phyloP scores from a whole-genome alignment of 2,888 invertebrate species.

The Acleris sparsana region DNA sequence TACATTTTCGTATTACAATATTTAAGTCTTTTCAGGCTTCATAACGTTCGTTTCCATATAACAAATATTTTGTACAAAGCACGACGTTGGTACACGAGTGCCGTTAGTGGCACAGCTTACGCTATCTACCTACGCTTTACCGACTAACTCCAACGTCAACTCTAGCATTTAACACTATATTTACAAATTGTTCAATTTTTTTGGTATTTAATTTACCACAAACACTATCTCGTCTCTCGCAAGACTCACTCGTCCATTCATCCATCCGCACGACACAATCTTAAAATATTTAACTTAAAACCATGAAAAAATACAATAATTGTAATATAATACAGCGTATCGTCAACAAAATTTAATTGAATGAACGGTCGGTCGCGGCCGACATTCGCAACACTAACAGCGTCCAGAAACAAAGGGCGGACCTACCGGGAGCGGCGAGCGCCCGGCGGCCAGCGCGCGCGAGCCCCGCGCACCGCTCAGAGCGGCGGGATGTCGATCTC shows the following conservation, averaged over 20 bases:
- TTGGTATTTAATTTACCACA: slow-evolving; percentile 82
- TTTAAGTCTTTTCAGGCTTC: slow-evolving; percentile 79
- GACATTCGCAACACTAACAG: slow-evolving; percentile 71
- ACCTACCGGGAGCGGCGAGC: slow-evolving; percentile 74
- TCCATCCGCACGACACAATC: slow-evolving; percentile 71
- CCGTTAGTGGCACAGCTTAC: slow-evolving; percentile 77
- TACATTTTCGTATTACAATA: slow-evolving; percentile 83
- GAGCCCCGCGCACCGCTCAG: slow-evolving; percentile 83
- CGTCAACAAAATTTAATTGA: slow-evolving; percentile 79
- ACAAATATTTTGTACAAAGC: slow-evolving; percentile 83
- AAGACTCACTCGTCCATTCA: slow-evolving; percentile 61
- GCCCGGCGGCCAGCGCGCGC: slow-evolving; percentile 79
- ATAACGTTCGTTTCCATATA: slow-evolving; percentile 79
- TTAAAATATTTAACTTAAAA: slow-evolving; percentile 79
- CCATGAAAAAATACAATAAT: slow-evolving; percentile 81
- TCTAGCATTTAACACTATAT: slow-evolving; percentile 78
- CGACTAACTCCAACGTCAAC: slow-evolving; percentile 71
- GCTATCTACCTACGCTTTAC: slow-evolving; percentile 74
- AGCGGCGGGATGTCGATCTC: slow-evolving; percentile 86
- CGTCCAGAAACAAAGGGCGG: slow-evolving; percentile 75
- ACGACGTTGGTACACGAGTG: slow-evolving; percentile 76
- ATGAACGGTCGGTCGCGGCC: slow-evolving; percentile 62
- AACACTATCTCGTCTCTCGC: slow-evolving; percentile 72
- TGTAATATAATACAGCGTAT: slow-evolving; percentile 79
- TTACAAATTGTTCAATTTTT: slow-evolving; percentile 83